Percentiles rank a stretch among this genome's conserved stretches.
These are phyloP conservation scores for Ariopsis seemanni DNA, from an alignment of 2,113 vertebrate species.

Conservation along the genomic window DNA sequence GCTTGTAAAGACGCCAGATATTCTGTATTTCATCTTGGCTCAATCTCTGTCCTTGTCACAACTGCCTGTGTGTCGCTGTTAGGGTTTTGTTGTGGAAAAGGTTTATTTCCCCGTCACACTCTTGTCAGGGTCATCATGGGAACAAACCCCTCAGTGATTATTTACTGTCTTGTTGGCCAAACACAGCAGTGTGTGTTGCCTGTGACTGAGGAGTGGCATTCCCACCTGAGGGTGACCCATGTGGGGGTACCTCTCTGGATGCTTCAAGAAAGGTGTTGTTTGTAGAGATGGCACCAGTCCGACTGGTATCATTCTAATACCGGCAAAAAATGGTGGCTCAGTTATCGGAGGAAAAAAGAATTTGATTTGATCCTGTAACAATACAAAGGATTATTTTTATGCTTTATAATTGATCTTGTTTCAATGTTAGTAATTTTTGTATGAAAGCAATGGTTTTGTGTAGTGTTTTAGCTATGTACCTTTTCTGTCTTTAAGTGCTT, in stretches of 20 bases:
- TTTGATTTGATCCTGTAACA: neutral
- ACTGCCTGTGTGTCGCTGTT: neutral
- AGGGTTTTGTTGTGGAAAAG: conserved; percentile 10
- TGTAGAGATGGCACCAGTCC: neutral
- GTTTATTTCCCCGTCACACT: neutral
- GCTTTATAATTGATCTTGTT: neutral
- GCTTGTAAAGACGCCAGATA: conserved; percentile 4
- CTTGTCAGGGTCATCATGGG: neutral
- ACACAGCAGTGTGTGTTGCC: conserved; percentile 62
- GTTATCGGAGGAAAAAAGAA: neutral
- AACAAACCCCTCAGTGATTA: conserved; percentile 71
- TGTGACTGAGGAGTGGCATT: conserved; percentile 40
- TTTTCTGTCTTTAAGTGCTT: neutral
- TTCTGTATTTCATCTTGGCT: neutral
- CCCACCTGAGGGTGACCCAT: conserved; percentile 21
- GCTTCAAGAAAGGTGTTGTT: neutral
- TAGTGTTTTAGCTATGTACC: neutral
- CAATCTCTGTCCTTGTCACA: neutral
- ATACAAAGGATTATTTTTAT: neutral
- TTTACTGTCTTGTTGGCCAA: conserved; percentile 74
- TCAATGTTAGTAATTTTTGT: neutral
- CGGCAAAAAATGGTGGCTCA: neutral
- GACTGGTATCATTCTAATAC: neutral
- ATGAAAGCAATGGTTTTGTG: neutral
- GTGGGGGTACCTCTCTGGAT: neutral